Conservation (phyloP, 2,113 vertebrate genomes). For the Globicephala melas region DNA sequence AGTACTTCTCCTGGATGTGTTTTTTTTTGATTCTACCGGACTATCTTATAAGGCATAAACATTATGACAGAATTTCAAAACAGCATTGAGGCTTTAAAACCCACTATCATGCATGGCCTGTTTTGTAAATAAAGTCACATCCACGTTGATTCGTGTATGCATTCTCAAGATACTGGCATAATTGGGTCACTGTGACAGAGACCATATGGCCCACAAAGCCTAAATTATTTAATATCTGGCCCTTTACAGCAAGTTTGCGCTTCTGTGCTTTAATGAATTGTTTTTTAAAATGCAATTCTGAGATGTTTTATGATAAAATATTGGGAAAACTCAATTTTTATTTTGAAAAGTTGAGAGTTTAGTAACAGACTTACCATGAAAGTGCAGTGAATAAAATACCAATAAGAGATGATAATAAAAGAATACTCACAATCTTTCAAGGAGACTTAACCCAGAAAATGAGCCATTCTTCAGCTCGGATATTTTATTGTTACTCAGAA, state of each 20-base stretch:
- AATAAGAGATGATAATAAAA: conserved; percentile 4
- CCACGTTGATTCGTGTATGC: fast-evolving
- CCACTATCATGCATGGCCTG: background rate
- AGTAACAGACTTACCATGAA: background rate
- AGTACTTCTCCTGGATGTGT: background rate
- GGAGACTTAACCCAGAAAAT: conserved; percentile 89
- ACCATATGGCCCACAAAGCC: background rate
- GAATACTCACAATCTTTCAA: conserved; percentile 95
- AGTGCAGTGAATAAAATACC: background rate
- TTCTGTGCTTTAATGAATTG: background rate
- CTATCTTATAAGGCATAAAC: background rate
- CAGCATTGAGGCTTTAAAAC: background rate
- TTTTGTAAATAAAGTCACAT: background rate
- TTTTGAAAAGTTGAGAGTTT: background rate
- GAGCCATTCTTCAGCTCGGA: conserved; percentile 94
- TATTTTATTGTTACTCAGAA: conserved; percentile 98
- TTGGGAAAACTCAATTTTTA: background rate
- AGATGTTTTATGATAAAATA: background rate
- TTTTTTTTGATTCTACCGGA: background rate
- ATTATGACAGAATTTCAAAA: background rate
- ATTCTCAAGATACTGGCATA: background rate
- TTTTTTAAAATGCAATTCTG: background rate
- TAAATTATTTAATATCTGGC: background rate
- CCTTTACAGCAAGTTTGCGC: background rate
- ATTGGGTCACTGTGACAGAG: background rate